Base-by-base conservation (phyloP, 1,140 invertebrate species). In the Piezodorus guildinii region DNA sequence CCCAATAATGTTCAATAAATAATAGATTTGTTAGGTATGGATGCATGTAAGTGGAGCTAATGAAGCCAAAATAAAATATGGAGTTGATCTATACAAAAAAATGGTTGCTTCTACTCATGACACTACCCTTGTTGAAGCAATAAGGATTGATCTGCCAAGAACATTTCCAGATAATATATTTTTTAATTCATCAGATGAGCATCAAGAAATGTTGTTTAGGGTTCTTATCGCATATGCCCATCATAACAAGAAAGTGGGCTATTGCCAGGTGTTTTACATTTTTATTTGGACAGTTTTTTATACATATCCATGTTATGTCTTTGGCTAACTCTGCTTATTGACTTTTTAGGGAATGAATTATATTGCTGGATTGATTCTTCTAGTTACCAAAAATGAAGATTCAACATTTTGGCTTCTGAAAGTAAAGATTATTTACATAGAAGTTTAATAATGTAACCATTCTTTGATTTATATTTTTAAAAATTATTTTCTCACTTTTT, bases 131-230 rank as follows among this genome's bases (percentile, higher is more conserved):
- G 80, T 82, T 16, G 89, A 94, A 70, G 80, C 83, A 65, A 92
- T 95, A 61, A 84, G 83, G 76, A 88, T 88, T 66, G 92, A 91
- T 79, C 75, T 91, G 68, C 86, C 88, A 63, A 77, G 93, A 68
- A 96, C 92, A 65, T 96, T 94, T 78, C 92, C 92, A 66, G 91
- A 95, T 73, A 96, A 96, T 76, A 92, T 95, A 70, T 91, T 88
- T 74, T 95, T 95, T 72, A 84, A 85, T 67, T 83, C 82, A 65
- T 83, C 85, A 67, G 79, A 81, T 58, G 81, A 83, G 67, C 81
- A 87, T 68, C 85, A 88, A 65, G 77, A 83, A 34, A 83, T 87
- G 69, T 76, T 96, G 16, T 91, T 83, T 69, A 90, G 94, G 77
- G 83, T 95, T 70, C 77, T 96, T 61, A 79, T 87, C 66, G 89